phyloP scores from a whole-genome alignment of 2,113 vertebrate species.

The Pedetes capensis region DNA sequence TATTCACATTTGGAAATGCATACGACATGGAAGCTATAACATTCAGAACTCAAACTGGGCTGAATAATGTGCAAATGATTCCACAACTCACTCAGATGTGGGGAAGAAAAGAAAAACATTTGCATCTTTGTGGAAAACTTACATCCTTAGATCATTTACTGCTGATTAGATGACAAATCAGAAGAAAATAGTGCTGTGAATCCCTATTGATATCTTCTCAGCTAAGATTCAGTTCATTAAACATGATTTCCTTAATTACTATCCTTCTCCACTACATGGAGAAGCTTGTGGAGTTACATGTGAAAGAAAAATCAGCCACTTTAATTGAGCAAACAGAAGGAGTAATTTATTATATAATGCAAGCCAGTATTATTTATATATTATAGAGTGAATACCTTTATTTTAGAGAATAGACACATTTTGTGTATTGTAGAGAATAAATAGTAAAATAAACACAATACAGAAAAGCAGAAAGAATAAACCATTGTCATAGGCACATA shows the following conservation, averaged over 20 bases:
- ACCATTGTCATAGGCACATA: background rate
- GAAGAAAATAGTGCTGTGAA: background rate
- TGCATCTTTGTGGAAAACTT: background rate
- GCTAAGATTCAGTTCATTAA: background rate
- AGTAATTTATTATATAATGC: slow-evolving; percentile 60
- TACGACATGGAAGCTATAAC: background rate
- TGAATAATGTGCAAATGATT: background rate
- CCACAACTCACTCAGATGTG: background rate
- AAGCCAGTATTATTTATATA: slow-evolving; percentile 14
- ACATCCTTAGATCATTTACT: background rate
- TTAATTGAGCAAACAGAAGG: background rate
- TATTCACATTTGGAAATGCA: background rate
- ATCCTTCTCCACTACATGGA: background rate
- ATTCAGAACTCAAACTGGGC: background rate
- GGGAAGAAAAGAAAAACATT: background rate
- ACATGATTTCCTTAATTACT: background rate
- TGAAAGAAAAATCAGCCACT: background rate
- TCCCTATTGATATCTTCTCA: background rate
- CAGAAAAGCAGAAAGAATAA: background rate
- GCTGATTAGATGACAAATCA: background rate
- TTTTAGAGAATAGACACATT: background rate
- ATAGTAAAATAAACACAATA: slow-evolving; percentile 16
- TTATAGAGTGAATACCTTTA: background rate
- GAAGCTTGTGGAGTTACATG: background rate
- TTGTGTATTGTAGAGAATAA: background rate